Evolutionary conservation across 1,140 invertebrate genomes (phyloP).

Genomic region (Monomorium pharaonis): DNA sequence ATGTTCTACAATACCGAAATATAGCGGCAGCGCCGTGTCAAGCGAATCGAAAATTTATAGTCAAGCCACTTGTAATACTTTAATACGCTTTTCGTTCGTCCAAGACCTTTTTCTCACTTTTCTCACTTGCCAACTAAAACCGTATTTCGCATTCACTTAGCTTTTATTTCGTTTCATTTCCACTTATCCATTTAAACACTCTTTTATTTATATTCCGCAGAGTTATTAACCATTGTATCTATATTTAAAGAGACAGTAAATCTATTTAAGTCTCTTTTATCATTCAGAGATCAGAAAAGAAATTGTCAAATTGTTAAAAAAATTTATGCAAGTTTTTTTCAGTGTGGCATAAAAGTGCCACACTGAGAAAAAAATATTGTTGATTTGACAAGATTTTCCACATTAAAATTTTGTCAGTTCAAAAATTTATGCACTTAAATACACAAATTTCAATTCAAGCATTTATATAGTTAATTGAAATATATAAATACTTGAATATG

Average conservation of each 20-base stretch:
- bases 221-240: background rate
- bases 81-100: background rate
- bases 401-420: too few species aligned
- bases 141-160: background rate
- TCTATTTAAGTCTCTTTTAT: background rate
- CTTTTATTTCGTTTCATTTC: background rate
- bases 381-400: too few species aligned
- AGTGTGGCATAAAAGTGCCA: too few species aligned
- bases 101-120: background rate
- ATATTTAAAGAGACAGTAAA: too few species aligned
- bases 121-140: background rate
- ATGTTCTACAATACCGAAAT: slow-evolving; percentile 50
- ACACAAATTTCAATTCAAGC: too few species aligned
- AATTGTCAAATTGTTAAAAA: background rate
- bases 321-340: background rate
- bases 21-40: slow-evolving; percentile 19
- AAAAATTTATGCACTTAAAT: too few species aligned
- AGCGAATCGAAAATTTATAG: slow-evolving; percentile 36
- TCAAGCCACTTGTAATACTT: slow-evolving; percentile 9
- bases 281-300: background rate
- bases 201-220: background rate
- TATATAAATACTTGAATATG: too few species aligned
- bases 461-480: too few species aligned
- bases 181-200: background rate
- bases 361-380: too few species aligned